phyloP scores from a whole-genome alignment of 2,888 invertebrate genomes.

The Limnephilus rhombicus region DNA sequence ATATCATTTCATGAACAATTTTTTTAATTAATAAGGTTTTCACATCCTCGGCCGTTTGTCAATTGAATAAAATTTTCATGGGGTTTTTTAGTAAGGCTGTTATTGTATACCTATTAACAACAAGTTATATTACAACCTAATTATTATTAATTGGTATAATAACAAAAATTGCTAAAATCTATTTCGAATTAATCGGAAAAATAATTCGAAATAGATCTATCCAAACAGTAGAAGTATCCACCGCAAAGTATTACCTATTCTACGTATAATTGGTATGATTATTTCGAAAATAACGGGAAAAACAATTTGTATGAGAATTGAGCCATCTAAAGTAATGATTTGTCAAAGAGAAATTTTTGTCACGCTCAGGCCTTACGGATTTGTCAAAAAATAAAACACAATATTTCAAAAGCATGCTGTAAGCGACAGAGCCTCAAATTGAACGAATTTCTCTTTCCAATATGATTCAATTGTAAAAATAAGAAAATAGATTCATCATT shows the following conservation, averaged over 20 bases:
- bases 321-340: not conserved
- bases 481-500: not conserved
- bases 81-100: too few species aligned
- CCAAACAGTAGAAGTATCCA: not conserved
- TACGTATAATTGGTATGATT: not conserved
- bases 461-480: not conserved
- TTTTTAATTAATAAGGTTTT: too few species aligned
- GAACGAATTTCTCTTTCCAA: not conserved
- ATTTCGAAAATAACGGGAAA: not conserved
- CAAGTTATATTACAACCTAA: too few species aligned
- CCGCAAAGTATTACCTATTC: not conserved
- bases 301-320: not conserved
- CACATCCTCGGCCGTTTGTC: too few species aligned
- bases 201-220: too few species aligned
- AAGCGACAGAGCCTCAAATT: not conserved
- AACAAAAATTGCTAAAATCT: not conserved
- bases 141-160: too few species aligned
- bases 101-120: too few species aligned
- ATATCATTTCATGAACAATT: too few species aligned
- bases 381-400: not conserved
- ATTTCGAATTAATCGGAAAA: too few species aligned
- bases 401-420: not conserved
- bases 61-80: too few species aligned
- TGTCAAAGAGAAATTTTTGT: not conserved
- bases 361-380: not conserved